Base-by-base conservation (phyloP, 2,113 vertebrate genomes). In the Eidolon helvum region DNA sequence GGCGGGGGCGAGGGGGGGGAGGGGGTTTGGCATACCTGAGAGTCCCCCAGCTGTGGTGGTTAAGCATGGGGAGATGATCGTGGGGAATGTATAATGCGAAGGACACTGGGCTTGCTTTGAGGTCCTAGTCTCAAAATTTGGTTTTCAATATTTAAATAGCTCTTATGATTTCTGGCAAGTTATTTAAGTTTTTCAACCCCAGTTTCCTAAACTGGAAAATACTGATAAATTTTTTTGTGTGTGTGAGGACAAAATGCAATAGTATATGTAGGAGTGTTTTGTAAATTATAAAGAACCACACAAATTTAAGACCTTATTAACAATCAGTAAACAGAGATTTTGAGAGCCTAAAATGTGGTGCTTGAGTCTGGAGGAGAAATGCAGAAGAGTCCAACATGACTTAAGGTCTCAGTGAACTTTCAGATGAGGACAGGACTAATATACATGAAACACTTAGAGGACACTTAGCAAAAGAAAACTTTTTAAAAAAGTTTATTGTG, bases 121-220 rank as follows among this genome's bases (percentile, higher is more conserved):
- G 6, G 28, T 75, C 14, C 15, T 48, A 35, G 10, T n/a, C 10
- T 77, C 45, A 63, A 24, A 95, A 26, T 68, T 85, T 61, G 50
- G 7, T 3, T 72, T 93, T 95, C 40, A 24, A 18, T 59, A 63
- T 22, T 78, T n/a, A n/a, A n/a, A 10, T 28, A 4, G 63, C 16
- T 68, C 75, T 50, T 63, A 33, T 80, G 57, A 66, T 22, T 26
- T 92, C 84, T 18, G 61, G n/a, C 2, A 75, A 75, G 38, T 88
- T 82, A 66, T 15, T 84, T 33, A 38, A 38, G 48, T 93, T 93
- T 88, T 12, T 57, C 40, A 61, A 22, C 12, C 26, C 21, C 6
- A 45, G n/a, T 84, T 91, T 93, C 30, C 22, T 79, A 66, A 83
- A 30, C n/a, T 95, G 43, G 55, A 93, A 92, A 79, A 40, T 53